Conservation (phyloP, 2,797 vertebrate genomes). For the Tauraco hartlaubi region DNA sequence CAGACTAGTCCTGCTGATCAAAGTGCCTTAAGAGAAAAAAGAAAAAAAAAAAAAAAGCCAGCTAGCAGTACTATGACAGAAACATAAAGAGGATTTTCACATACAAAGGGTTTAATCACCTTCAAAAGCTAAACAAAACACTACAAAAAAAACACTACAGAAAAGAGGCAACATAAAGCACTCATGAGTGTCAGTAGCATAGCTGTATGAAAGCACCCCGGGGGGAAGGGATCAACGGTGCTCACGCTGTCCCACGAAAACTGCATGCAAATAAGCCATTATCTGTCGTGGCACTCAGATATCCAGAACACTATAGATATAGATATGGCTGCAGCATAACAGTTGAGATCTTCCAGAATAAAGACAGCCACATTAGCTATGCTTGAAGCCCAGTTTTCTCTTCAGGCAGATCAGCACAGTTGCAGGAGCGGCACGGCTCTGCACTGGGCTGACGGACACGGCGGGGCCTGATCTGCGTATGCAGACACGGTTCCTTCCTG, state of each 20-base stretch:
- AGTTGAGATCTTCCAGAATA: neutral
- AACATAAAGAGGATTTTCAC: slow-evolving; percentile 17
- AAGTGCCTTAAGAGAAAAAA: neutral
- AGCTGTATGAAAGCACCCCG: neutral
- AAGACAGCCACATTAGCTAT: neutral
- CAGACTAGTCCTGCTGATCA: slow-evolving; percentile 33
- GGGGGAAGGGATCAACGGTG: neutral
- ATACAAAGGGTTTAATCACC: slow-evolving; percentile 22
- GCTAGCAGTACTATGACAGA: neutral
- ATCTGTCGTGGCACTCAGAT: neutral
- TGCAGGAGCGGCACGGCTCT: fast-evolving
- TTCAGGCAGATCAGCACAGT: neutral
- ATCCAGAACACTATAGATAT: neutral
- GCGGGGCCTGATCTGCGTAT: neutral
- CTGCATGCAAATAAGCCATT: neutral
- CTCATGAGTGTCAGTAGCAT: neutral
- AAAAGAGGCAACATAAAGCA: neutral
- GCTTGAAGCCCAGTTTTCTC: neutral
- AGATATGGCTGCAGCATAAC: neutral
- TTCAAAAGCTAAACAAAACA: slow-evolving; percentile 10
- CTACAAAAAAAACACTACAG: neutral
- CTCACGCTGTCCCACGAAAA: neutral
- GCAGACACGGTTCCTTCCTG: neutral
- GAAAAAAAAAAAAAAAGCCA: neutral
- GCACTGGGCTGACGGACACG: neutral